Base-by-base conservation (phyloP, 2,888 invertebrate genomes). In the Cantharis flavilabris region DNA sequence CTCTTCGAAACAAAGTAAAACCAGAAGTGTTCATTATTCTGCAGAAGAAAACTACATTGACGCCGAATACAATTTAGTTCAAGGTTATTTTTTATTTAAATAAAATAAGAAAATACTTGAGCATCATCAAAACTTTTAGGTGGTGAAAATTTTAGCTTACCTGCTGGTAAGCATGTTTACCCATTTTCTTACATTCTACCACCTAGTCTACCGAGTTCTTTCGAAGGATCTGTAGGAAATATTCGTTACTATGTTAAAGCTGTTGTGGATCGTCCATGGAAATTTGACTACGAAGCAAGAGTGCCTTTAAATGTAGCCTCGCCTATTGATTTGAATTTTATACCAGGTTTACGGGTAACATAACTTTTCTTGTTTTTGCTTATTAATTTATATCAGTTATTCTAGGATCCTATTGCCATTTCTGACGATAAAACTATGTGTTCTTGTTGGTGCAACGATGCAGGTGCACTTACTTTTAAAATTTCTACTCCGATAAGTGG, bases 401-500 rank as follows among this genome's bases (percentile, higher is more conserved):
- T 49, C 9, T 23, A 67, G 65, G 65, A 67, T 13, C 65, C 65
- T 3, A n/a, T 67, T 0, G 65, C 49, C n/a, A 23, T 73, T 14
- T 72, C 74, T 20, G 72, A 33, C 11, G 77, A 77, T 28, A 77
- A 77, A 69, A 74, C 67, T 11, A 64, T 75, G 64, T 77, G 74
- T 69, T 77, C 71, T 11, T 77, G 72, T 70, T 77, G 77, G 74
- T 77, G 77, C 30, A 75, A 75, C 20, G 62, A 73, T 49, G 30
- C 74, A 13, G 75, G 75, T 26, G 69, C 72, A 33, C 20, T 77
- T 5, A 75, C 72, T 20, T 77, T 75, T 20, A 33, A 74, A n/a
- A 62, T 77, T 2, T 77, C 77, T 20, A 9, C 75, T 9, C 77
- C 77, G 10, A 33, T 20, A 9, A 70, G 92, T 7, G 96, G 96